Conservation (phyloP, 1,140 invertebrate species). For the Drosophila ananassae region DNA sequence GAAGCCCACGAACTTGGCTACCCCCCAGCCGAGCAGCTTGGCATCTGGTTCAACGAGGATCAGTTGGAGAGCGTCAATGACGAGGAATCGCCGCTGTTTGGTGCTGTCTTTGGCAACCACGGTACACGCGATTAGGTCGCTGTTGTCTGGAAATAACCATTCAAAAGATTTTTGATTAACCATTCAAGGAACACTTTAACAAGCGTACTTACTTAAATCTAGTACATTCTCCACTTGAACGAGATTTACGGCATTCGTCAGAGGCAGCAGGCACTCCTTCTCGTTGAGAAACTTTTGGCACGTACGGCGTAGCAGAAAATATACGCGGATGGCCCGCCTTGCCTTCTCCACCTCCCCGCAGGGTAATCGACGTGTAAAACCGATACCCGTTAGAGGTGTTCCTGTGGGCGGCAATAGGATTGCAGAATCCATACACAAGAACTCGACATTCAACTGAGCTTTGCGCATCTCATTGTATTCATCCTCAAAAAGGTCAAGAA, state of each 20-base stretch:
- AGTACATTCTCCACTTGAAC: conserved; percentile 96
- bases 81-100: conserved; percentile 95
- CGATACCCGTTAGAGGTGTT: conserved; percentile 97
- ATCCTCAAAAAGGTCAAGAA: conserved; percentile 99
- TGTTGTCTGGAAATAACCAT: conserved; percentile 91
- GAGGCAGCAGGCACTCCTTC: conserved; percentile 93
- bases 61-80: conserved; percentile 96
- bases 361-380: conserved; percentile 96
- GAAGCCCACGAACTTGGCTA: conserved; percentile 96
- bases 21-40: conserved; percentile 96
- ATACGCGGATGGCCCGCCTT: conserved; percentile 96
- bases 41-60: conserved; percentile 98
- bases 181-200: background rate
- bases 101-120: conserved; percentile 95
- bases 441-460: conserved; percentile 94
- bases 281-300: conserved; percentile 93
- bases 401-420: conserved; percentile 98
- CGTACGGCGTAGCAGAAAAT: conserved; percentile 95
- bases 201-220: conserved; percentile 92
- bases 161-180: background rate
- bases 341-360: conserved; percentile 98
- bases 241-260: conserved; percentile 95
- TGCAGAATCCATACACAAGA: conserved; percentile 97
- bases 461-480: conserved; percentile 97
- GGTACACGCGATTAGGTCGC: conserved; percentile 97